Base-by-base conservation (phyloP, 2,797 vertebrate species). In the Meda fulgida region DNA sequence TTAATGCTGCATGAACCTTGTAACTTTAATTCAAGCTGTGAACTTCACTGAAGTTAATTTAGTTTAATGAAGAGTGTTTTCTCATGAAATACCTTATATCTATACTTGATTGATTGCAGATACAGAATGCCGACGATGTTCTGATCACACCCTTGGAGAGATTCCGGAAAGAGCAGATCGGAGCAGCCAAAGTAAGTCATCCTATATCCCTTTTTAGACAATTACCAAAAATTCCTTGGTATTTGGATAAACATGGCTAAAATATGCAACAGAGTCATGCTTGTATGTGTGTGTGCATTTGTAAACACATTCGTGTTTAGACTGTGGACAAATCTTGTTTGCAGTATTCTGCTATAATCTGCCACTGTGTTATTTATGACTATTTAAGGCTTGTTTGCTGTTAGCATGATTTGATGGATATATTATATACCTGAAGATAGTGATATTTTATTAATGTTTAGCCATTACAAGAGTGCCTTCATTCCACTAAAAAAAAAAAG, bases 151-250 rank as follows among this genome's bases (percentile, higher is more conserved):
- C 98, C 0, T 95, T 99, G 76, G 98, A 99, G 93, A 97, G 96
- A 91, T 99, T 99, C 92, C 96, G 98, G 36, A 99, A 98, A 93
- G 97, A 99, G 85, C 98, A 99, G 93, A 99, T 99, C 16, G 97
- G 97, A 78, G 98, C 97, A 63, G 97, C 97, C 69, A 99, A 99
- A 96, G 98, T 99, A 96, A 97, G 96, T 96, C 48, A 71, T 29
- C 53, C 29, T 65, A 60, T 60, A 19, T 78, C 2, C 40, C 31
- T 76, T 53, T 13, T 53, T 13, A 36, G 46, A 76, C 23, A 40
- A 38, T 16, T n/a, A 78, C 5, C n/a, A 40, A 38, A 60, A 60
- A 60, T 48, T 26, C 38, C n/a, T 11, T 78, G 58, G n/a, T 46
- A 21, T 78, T 65, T 78, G 38, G 58, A 65, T 38, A 26, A 78